Conservation (phyloP, 1,140 invertebrate species). For the Matsumurasca onukii region DNA sequence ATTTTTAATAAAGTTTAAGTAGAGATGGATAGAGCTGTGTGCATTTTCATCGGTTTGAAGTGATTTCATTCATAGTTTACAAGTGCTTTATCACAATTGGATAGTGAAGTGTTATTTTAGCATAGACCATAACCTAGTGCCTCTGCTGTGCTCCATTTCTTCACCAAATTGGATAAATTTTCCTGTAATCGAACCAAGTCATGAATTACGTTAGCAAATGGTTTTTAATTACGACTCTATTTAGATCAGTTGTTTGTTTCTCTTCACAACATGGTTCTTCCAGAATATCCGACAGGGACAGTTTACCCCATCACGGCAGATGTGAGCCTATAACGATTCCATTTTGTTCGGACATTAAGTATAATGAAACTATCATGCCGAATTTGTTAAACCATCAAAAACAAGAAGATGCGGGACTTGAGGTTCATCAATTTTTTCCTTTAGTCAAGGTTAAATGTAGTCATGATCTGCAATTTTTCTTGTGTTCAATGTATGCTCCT, state of each 20-base stretch:
- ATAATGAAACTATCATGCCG: conserved; percentile 96
- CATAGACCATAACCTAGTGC: no score
- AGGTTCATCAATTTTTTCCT: conserved; percentile 92
- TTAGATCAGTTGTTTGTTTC: neutral
- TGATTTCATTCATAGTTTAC: no score
- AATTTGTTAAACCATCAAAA: conserved; percentile 91
- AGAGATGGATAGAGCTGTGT: no score
- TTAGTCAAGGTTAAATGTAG: conserved; percentile 97
- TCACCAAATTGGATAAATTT: no score
- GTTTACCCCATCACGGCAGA: conserved; percentile 69
- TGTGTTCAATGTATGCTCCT: conserved; percentile 95
- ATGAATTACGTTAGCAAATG: no score
- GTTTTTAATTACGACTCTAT: no score
- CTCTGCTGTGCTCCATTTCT: no score
- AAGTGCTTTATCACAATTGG: no score
- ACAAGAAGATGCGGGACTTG: conserved; percentile 92
- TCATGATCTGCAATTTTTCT: conserved; percentile 89
- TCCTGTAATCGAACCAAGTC: no score
- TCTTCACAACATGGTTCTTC: conserved; percentile 30
- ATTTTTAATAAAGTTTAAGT: no score
- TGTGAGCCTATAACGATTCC: conserved; percentile 93
- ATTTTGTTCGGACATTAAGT: conserved; percentile 88
- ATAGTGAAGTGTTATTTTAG: no score
- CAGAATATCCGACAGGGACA: conserved; percentile 30
- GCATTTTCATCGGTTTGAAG: no score